Base-by-base conservation (phyloP, 2,113 vertebrate genomes). In the Cyanistes caeruleus region DNA sequence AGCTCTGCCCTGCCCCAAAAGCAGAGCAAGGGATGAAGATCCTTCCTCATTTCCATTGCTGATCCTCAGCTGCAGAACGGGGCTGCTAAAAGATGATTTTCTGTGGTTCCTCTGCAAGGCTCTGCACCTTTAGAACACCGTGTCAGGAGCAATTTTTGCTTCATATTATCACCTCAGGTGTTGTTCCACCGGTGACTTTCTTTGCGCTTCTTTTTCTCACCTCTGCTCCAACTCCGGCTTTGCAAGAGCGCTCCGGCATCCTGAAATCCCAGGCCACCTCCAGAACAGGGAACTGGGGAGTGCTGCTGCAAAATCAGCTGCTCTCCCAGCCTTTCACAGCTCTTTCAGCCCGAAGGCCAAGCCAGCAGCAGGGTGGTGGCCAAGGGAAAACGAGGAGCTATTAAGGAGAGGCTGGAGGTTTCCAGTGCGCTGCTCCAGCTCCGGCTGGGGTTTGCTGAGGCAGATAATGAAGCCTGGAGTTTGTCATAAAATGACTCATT, bases 391-490 rank as follows among this genome's bases (percentile, higher is more conserved):
- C 53, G 11, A 85, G 91, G 87, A 82, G 59, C 77, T 87, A 2
- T 24, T 87, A 18, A n/a, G 43, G 68, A 84, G 76, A 30, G 48
- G 37, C 43, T 77, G 80, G 9, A 48, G 62, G 46, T 75, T 95
- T 69, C 74, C 74, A 89, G 51, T 1, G 35, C 18, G 7, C 60
- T 18, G 74, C 85, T 89, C 55, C n/a, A 3, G n/a, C 87, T 70
- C 90, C 0, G 46, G 39, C 94, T 92, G 93, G 84, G 81, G 28
- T 82, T 95, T 93, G 95, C 77, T 72, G 96, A 94, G 93, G 96
- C 95, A 91, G 90, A 82, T 93, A 91, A 95, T 91, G 93, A 93
- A 93, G 84, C 87, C 95, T 91, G 92, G 93, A 87, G 87, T 91
- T 93, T 87, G 96, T 91, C 93, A 82, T 41, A 39, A 87, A 93